These are phyloP conservation scores for Nudaria mundana DNA, from an alignment of 2,888 invertebrate species.

Conservation along the genomic window DNA sequence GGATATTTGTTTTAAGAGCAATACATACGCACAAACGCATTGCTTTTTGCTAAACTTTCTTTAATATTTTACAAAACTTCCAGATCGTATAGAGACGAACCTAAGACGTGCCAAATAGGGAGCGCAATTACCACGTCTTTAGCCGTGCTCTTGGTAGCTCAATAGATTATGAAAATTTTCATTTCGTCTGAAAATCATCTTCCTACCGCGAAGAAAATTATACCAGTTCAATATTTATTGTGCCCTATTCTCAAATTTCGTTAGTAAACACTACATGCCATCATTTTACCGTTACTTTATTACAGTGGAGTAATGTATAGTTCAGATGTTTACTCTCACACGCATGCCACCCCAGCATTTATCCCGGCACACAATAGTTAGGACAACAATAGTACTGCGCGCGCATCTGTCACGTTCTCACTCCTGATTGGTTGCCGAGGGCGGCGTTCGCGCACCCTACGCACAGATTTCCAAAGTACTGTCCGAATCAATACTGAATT, in stretches of 20 bases:
- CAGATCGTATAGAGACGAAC: too few relatives aligned
- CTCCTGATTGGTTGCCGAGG: conserved; percentile 40
- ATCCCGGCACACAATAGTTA: conserved; percentile 54
- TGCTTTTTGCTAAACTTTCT: too few relatives aligned
- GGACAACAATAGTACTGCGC: conserved; percentile 58
- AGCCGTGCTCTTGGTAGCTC: too few relatives aligned
- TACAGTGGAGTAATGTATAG: conserved; percentile 47
- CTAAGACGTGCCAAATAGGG: too few relatives aligned
- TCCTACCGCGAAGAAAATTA: too few relatives aligned
- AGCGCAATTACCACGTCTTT: too few relatives aligned
- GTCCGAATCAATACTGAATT: conserved; percentile 67
- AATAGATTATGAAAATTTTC: too few relatives aligned
- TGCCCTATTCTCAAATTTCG: conserved; percentile 4
- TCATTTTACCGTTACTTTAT: conserved; percentile 42
- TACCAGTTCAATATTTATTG: too few relatives aligned
- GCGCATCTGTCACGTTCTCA: conserved; percentile 69
- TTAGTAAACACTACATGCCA: conserved; percentile 27
- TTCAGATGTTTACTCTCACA: conserved; percentile 65
- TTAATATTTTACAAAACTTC: too few relatives aligned
- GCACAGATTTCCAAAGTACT: conserved; percentile 68
- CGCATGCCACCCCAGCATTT: conserved; percentile 57
- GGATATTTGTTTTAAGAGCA: too few relatives aligned
- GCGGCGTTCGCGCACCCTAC: conserved; percentile 55
- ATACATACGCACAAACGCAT: too few relatives aligned
- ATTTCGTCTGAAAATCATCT: too few relatives aligned